A percentile compares a stretch with the other conserved stretches of the same genome.
phyloP scores from a whole-genome alignment of 2,888 invertebrate species.

The Xestoiulus laeticollis region DNA sequence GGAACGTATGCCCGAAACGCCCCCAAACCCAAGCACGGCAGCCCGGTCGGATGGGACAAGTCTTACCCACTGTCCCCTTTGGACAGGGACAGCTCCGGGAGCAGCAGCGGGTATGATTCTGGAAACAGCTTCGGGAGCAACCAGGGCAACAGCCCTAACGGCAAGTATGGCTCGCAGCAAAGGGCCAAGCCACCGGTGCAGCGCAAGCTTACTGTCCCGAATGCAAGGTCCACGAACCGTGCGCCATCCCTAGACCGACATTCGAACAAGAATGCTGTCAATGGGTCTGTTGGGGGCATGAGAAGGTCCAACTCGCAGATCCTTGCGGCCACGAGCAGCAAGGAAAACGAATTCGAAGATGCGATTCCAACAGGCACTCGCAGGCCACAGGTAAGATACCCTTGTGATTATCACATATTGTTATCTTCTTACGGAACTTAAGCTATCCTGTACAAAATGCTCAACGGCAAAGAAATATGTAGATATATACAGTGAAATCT shows the following conservation, averaged over 20 bases:
- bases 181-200: background rate
- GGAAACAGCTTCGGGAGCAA: constrained; percentile 42
- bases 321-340: background rate
- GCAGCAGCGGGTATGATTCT: constrained; percentile 54
- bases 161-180: background rate
- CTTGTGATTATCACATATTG: too few relatives aligned
- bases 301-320: constrained; percentile 51
- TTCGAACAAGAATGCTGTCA: background rate
- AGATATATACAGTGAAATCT: too few relatives aligned
- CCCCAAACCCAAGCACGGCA: constrained; percentile 55
- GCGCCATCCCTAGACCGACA: constrained; percentile 48
- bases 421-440: too few relatives aligned
- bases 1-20: constrained; percentile 14
- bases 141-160: constrained; percentile 5
- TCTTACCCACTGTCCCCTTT: constrained; percentile 53
- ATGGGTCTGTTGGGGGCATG: background rate
- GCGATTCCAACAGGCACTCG: background rate
- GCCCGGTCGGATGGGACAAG: constrained; percentile 55
- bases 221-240: constrained; percentile 5
- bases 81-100: constrained; percentile 46
- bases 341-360: background rate
- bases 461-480: too few relatives aligned
- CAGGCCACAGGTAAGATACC: constrained; percentile 7
- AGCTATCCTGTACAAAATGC: too few relatives aligned
- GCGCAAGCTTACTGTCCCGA: background rate